Base-by-base conservation (phyloP, 2,113 vertebrate species). In the Tragelaphus scriptus region DNA sequence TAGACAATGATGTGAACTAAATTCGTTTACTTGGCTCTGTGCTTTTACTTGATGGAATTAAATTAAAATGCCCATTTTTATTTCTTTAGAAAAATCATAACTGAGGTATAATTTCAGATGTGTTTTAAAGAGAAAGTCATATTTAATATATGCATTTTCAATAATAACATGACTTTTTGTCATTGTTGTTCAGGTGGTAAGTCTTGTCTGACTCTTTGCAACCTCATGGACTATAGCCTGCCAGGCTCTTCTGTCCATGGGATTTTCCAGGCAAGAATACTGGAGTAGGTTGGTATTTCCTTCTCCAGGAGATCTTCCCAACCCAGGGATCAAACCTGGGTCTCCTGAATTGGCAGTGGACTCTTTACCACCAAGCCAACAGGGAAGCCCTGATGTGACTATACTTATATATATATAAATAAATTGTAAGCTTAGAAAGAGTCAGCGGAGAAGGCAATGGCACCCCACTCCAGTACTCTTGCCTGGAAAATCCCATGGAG, bases 261-360 rank as follows among this genome's bases (percentile, higher is more conserved):
- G 21, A 25, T 75, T 75, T 23, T 40, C 68, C 68, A 75, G 68
- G 36, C 68, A 75, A 75, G 19, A 40, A 75, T 75, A 40, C 68
- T 75, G 36, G 36, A 75, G 68, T 23, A 5, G 19, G 36, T 75
- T 75, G 36, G 19, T 10, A 75, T 75, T 25, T 75, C 36, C 36
- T 75, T 75, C 5, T 40, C 36, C 19, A 75, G 19, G 68, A 36
- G 21, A 25, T 40, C 36, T 75, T 75, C 36, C 36, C 21, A 11
- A 40, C 9, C n/a, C 10, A 40, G 19, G n/a, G 10, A 75, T 75
- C 21, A 6, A 75, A 75, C 10, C 19, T 0, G 0, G 17, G 10
- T 40, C 68, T 75, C n/a, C 13, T 61, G 59, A 26, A 61, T 30
- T 61, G 12, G 12, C 12, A 30, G 59, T 17, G 16, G 59, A 61